A percentile compares a stretch with the other conserved stretches of the same genome.
These are phyloP conservation scores for Etheostoma perlongum DNA, from an alignment of 2,797 vertebrate genomes.

Conservation along the genomic window DNA sequence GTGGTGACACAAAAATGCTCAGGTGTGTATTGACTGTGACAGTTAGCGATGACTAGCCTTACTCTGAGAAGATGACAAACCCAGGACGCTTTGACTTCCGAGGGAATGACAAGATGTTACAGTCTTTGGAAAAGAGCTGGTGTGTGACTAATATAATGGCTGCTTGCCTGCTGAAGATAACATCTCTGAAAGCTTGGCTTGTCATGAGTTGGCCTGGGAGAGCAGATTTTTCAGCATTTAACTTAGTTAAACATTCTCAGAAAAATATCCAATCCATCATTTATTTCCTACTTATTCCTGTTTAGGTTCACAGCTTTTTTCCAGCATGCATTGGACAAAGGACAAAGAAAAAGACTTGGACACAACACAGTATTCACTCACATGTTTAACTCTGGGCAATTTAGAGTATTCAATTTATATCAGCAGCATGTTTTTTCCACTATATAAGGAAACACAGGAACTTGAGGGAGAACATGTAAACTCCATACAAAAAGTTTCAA, in stretches of 20 bases:
- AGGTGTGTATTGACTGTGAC: conserved; percentile 84
- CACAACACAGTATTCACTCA: not conserved
- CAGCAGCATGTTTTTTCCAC: not conserved
- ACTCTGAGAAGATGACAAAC: conserved; percentile 81
- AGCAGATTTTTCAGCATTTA: conserved; percentile 55
- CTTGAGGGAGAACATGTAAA: not conserved
- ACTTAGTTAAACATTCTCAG: conserved; percentile 18
- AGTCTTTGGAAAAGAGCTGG: conserved; percentile 74
- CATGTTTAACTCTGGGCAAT: not conserved
- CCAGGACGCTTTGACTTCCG: conserved; percentile 75
- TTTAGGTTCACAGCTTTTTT: conserved; percentile 28
- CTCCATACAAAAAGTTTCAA: not conserved
- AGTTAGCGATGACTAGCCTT: conserved; percentile 82
- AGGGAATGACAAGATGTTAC: conserved; percentile 77
- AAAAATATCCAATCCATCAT: conserved; percentile 17
- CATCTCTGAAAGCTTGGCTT: conserved; percentile 62
- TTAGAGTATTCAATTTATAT: conserved; percentile 11
- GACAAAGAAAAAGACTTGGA: not conserved
- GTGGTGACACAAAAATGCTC: conserved; percentile 78
- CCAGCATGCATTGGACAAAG: conserved; percentile 12
- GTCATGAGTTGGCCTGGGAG: conserved; percentile 51
- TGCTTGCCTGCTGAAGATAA: conserved; percentile 67
- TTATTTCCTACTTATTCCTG: conserved; percentile 2
- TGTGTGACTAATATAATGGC: conserved; percentile 80
- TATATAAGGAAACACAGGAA: not conserved